Evolutionary conservation across 2,797 vertebrate species (phyloP).

Genomic region (Phrynocephalus vlangalii): DNA sequence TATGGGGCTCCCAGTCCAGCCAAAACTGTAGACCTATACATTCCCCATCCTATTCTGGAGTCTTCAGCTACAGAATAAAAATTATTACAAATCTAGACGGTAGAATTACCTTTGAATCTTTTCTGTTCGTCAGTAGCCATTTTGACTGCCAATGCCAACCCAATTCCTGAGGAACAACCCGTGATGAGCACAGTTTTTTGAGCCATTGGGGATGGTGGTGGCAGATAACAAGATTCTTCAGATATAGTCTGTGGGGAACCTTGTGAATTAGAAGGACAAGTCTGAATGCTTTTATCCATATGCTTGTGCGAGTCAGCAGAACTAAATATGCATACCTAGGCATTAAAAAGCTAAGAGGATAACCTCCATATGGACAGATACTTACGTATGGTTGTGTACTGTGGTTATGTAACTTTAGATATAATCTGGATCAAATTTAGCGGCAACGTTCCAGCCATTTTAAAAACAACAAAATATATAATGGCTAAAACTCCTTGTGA

Average conservation of each 20-base stretch:
- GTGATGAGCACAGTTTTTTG: constrained; percentile 89
- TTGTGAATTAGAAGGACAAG: constrained; percentile 42
- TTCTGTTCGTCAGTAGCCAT: constrained; percentile 88
- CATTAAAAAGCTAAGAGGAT: constrained; percentile 75
- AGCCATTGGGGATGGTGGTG: constrained; percentile 72
- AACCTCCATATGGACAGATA: constrained; percentile 59
- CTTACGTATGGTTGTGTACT: constrained; percentile 41
- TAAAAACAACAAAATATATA: neutral
- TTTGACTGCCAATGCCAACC: constrained; percentile 83
- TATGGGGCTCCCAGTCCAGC: neutral
- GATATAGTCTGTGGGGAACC: neutral
- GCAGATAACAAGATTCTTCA: constrained; percentile 5
- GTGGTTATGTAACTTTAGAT: constrained; percentile 21
- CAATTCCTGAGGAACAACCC: constrained; percentile 90
- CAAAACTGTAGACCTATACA: neutral
- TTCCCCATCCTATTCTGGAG: neutral
- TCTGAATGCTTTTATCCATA: constrained; percentile 72
- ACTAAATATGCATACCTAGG: constrained; percentile 69
- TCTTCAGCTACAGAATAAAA: neutral
- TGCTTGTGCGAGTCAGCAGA: constrained; percentile 79
- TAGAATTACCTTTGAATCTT: constrained; percentile 87
- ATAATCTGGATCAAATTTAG: constrained; percentile 56
- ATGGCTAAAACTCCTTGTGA: neutral
- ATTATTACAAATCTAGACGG: neutral
- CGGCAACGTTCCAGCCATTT: neutral